Evolutionary conservation across 2,797 vertebrate genomes (phyloP).

Genomic region (Darevskia mixta): DNA sequence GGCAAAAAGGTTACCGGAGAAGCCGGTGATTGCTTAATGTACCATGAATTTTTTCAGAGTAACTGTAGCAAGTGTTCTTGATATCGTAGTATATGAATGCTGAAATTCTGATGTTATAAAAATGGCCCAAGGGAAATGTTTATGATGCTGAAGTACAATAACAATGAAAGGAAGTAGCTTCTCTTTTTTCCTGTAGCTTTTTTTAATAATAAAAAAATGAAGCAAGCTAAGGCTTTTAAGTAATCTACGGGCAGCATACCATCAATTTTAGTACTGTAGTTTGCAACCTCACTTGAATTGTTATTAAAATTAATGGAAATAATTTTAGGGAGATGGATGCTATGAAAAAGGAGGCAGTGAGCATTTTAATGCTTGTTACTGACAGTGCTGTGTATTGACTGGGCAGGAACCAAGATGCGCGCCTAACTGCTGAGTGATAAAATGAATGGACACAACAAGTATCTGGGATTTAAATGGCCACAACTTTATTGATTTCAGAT

Average conservation of each 20-base stretch:
- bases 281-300: slow-evolving; percentile 12
- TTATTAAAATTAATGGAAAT: not conserved
- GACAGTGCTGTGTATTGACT: not conserved
- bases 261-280: not conserved
- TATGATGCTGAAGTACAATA: not conserved
- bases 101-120: not conserved
- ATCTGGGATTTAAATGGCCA: too few relatives aligned
- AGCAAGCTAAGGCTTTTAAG: slow-evolving; percentile 11
- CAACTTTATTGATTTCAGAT: too few relatives aligned
- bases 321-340: not conserved
- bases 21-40: not conserved
- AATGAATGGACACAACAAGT: too few relatives aligned
- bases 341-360: not conserved
- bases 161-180: not conserved
- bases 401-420: not conserved
- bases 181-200: not conserved
- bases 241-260: not conserved
- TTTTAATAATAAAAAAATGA: not conserved
- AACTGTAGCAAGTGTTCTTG: not conserved
- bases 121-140: not conserved
- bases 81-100: not conserved
- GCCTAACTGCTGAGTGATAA: too few relatives aligned
- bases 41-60: not conserved
- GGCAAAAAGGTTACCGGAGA: not conserved
- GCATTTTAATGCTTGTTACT: not conserved